phyloP scores from a whole-genome alignment of 2,888 invertebrate species.

The Timema cristinae region DNA sequence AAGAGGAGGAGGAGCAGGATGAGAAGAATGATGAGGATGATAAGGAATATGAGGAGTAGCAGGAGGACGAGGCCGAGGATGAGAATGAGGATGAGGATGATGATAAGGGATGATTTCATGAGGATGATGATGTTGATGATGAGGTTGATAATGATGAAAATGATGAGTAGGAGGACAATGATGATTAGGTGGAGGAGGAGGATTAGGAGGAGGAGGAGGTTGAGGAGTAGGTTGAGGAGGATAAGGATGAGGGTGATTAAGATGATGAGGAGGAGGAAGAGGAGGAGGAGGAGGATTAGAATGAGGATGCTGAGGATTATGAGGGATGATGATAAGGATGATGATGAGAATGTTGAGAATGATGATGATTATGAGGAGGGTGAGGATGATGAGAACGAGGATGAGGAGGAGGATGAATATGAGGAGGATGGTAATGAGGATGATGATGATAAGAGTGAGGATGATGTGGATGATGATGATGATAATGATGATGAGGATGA shows the following conservation, averaged over 20 bases:
- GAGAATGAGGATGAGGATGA: neutral
- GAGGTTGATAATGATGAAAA: neutral
- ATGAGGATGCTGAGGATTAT: neutral
- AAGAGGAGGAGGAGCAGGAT: neutral
- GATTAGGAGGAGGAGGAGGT: conserved; percentile 8
- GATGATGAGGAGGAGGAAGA: conserved; percentile 8
- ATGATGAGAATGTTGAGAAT: too few relatives aligned
- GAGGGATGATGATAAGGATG: too few relatives aligned
- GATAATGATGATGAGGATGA: too few relatives aligned
- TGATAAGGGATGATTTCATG: too few relatives aligned
- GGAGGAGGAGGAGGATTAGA: conserved; percentile 11
- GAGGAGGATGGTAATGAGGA: conserved; percentile 5
- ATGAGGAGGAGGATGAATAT: neutral
- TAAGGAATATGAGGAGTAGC: neutral
- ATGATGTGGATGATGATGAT: too few relatives aligned
- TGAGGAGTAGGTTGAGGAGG: neutral
- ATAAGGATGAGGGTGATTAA: conserved; percentile 5
- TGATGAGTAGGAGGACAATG: neutral
- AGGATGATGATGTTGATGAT: too few relatives aligned
- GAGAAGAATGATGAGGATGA: conserved; percentile 1
- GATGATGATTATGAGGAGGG: too few relatives aligned
- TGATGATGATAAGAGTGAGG: too few relatives aligned
- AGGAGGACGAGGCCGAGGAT: neutral
- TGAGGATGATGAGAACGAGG: too few relatives aligned
- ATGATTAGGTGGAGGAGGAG: neutral